Base-by-base conservation (phyloP, 2,888 invertebrate species). In the Iselma pallidipennis region DNA sequence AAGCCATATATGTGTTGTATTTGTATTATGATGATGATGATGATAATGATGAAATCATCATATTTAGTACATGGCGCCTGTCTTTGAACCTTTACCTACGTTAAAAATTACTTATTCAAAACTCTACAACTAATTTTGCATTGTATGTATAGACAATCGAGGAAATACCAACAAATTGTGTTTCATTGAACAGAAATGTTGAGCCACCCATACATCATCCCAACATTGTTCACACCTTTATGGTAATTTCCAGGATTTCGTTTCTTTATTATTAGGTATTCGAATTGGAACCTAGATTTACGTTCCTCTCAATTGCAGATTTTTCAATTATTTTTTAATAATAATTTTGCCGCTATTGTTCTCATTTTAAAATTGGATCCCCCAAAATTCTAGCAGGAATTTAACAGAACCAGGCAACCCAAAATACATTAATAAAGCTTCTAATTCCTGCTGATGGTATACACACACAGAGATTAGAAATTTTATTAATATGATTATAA, bases 211-310 rank as follows among this genome's bases (percentile, higher is more conserved):
- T 59, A 48, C 57, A 28, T 49, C 37, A 16, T 50, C 50, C 55
- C 16, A 52, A 56, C 58, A 60, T 52, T 50, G 55, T 28, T 55
- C 60, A 60, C 60, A 60, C 60, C 60, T 55, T 50, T 60, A 60
- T 60, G 60, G 9, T 60, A 60, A 60, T 59, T 37, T 37, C 7
- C 7, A 37, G 16, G 16, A 37, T 37, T 37, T 37, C 37, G 16
- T 37, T 37, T 37, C 6, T 19, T 16, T 16, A 37, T 29, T 29
- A 26, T 26, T 26, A 26, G 4, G 26, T 26, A 26, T 26, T 26
- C 26, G n/a, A n/a, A n/a, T n/a, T n/a, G n/a, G n/a, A n/a, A n/a
- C n/a, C n/a, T n/a, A n/a, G n/a, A n/a, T n/a, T n/a, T n/a, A n/a
- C n/a, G n/a, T n/a, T n/a, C n/a, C n/a, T n/a, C n/a, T n/a, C n/a